phyloP scores from a whole-genome alignment of 2,113 vertebrate genomes.

The Rhinopomastus cyanomelas region DNA sequence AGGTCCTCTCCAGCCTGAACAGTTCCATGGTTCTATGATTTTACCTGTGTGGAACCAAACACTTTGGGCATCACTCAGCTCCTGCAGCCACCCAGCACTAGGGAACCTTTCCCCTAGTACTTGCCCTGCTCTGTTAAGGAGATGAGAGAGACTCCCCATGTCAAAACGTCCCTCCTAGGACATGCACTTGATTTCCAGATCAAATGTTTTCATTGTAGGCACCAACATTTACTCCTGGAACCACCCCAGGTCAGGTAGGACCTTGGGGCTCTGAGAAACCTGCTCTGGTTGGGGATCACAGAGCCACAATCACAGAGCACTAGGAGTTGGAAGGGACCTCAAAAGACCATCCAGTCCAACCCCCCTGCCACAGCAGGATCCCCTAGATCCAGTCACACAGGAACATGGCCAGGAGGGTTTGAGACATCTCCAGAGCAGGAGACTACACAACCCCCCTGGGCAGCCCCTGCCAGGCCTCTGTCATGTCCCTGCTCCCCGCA shows the following conservation, averaged over 20 bases:
- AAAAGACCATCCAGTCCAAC: no score
- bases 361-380: no score
- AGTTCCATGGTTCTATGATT: no score
- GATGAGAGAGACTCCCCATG: neutral
- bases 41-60: neutral
- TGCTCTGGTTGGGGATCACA: neutral
- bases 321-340: no score
- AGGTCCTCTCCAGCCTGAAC: no score
- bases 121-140: neutral
- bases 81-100: neutral
- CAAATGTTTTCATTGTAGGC: neutral
- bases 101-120: neutral
- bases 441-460: no score
- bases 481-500: neutral
- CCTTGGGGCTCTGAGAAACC: neutral
- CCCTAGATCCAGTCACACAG: no score
- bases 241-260: neutral
- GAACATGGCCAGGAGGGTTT: no score
- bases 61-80: fast-evolving
- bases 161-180: neutral
- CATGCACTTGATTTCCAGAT: neutral
- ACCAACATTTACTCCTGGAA: neutral
- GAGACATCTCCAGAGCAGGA: no score
- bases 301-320: no score
- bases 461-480: no score